Evolutionary conservation across 2,113 vertebrate genomes (phyloP).

Genomic region (Pristiophorus japonicus): DNA sequence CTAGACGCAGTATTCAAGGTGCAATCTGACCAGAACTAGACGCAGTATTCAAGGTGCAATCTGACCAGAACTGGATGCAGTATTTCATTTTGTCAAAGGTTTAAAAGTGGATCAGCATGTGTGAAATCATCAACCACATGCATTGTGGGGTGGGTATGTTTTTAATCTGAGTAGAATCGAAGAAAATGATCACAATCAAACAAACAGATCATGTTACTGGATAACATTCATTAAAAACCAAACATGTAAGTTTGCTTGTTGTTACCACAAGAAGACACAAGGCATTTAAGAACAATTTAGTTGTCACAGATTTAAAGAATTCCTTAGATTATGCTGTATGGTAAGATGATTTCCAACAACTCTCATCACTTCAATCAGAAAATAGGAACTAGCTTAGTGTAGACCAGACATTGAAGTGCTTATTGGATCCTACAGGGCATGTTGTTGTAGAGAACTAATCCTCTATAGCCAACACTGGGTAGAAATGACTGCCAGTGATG

Average conservation of each 20-base stretch:
- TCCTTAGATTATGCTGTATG: neutral
- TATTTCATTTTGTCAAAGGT: neutral
- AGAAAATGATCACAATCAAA: neutral
- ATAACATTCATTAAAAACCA: neutral
- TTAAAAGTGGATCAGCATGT: neutral
- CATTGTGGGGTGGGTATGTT: neutral
- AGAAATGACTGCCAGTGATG: neutral
- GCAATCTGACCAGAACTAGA: too few relatives aligned
- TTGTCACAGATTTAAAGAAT: neutral
- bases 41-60: too few relatives aligned
- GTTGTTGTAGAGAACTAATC: neutral
- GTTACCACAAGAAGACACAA: neutral
- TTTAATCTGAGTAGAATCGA: neutral
- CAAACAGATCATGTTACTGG: neutral
- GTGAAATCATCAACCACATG: neutral
- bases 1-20: too few relatives aligned
- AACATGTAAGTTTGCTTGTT: neutral
- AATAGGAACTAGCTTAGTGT: too few relatives aligned
- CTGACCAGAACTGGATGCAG: too few relatives aligned
- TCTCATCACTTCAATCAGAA: neutral
- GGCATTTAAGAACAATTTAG: neutral
- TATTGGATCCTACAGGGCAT: neutral
- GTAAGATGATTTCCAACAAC: neutral
- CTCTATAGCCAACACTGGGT: too few relatives aligned
- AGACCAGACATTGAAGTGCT: neutral